Conservation (phyloP, 2,797 vertebrate genomes). For the Sebastolobus altivelis region DNA sequence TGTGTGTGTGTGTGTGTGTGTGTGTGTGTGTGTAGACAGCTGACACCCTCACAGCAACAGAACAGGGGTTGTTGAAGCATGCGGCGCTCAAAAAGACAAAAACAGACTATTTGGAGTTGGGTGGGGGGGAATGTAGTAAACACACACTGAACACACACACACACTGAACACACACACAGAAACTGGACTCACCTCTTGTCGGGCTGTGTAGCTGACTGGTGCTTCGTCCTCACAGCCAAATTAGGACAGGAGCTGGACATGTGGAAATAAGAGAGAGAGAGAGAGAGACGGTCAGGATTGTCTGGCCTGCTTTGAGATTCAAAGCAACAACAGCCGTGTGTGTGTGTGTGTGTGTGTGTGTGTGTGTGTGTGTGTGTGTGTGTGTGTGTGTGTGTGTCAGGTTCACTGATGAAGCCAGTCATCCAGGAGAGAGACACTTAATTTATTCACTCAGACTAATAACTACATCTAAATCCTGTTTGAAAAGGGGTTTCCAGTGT, state of each 20-base stretch:
- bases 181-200: slow-evolving; percentile 56
- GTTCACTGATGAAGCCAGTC: not conserved
- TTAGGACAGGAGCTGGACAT: slow-evolving; percentile 46
- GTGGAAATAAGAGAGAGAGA: slow-evolving; percentile 34
- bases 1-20: not conserved
- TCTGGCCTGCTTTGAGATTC: slow-evolving; percentile 41
- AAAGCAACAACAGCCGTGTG: slow-evolving; percentile 28
- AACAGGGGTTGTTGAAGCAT: slow-evolving; percentile 25
- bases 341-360: too few relatives aligned
- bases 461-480: not conserved
- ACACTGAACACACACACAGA: not conserved
- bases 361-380: not conserved
- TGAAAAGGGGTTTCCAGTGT: not conserved
- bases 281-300: slow-evolving; percentile 16
- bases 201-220: slow-evolving; percentile 40
- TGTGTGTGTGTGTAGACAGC: not conserved
- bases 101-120: not conserved
- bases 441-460: not conserved
- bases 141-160: not conserved
- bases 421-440: not conserved
- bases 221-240: slow-evolving; percentile 48
- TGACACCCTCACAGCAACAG: slow-evolving; percentile 33
- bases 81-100: slow-evolving; percentile 5
- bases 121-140: not conserved
- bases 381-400: not conserved